phyloP scores from a whole-genome alignment of 2,797 vertebrate genomes.

The Hypotaenidia okinawae region DNA sequence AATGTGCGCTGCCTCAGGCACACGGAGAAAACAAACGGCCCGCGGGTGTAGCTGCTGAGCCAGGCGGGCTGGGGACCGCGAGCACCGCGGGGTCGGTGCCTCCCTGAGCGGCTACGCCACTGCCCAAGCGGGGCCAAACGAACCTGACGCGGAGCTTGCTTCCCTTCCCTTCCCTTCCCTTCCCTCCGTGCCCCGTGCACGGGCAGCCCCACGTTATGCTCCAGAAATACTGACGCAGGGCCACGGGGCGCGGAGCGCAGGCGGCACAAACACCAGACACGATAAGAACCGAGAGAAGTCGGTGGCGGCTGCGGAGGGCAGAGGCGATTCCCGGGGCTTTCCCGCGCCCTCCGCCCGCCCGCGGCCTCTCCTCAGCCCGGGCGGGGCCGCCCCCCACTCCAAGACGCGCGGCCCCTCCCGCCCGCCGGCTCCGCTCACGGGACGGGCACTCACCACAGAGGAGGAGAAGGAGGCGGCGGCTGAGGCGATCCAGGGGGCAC shows the following conservation, averaged over 20 bases:
- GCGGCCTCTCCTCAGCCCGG: neutral
- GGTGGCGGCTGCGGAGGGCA: neutral
- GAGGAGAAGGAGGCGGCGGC: conserved; percentile 2
- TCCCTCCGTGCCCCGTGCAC: neutral
- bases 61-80: neutral
- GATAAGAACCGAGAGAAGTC: no score
- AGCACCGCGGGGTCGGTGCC: no score
- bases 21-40: accelerated
- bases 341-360: neutral
- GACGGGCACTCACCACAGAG: conserved; percentile 39
- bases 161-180: no score
- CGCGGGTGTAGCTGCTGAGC: neutral
- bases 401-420: neutral
- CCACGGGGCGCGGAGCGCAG: neutral
- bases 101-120: neutral
- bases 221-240: neutral
- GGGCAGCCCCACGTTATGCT: neutral
- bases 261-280: neutral
- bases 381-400: neutral
- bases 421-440: neutral
- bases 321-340: neutral
- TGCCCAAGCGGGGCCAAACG: neutral
- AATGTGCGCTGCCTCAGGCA: neutral
- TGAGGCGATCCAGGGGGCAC: neutral
- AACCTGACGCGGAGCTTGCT: no score